These are phyloP conservation scores for Clarias gariepinus DNA, from an alignment of 2,113 vertebrate genomes.

Conservation along the genomic window DNA sequence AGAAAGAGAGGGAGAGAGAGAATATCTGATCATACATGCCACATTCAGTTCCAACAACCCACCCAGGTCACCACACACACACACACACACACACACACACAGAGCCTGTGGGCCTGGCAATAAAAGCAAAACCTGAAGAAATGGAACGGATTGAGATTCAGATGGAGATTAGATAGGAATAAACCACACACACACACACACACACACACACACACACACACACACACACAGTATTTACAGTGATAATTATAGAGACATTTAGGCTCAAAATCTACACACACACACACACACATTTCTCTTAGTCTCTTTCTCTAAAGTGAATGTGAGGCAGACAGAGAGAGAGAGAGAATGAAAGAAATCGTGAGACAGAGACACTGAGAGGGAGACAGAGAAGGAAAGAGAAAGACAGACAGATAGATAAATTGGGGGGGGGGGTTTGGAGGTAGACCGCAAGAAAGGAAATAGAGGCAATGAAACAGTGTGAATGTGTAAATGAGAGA, in stretches of 20 bases:
- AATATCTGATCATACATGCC: neutral
- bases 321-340: neutral
- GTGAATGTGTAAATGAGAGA: no score
- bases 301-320: neutral
- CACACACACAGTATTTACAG: no score
- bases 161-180: slow-evolving; percentile 16
- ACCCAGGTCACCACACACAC: slow-evolving; percentile 1
- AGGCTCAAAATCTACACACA: no score
- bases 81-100: slow-evolving; percentile 17
- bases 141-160: slow-evolving; percentile 15
- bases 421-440: no score
- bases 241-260: no score
- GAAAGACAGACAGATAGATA: no score
- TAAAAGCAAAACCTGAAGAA: slow-evolving; percentile 21
- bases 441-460: no score
- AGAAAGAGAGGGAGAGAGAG: neutral
- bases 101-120: neutral
- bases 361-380: no score
- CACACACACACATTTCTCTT: no score
- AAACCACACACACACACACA: neutral
- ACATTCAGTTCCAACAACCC: neutral
- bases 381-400: neutral
- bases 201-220: neutral
- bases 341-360: neutral
- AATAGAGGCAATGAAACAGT: no score